These are phyloP conservation scores for Drosophila pachea DNA, from an alignment of 1,140 invertebrate genomes.

Conservation along the genomic window DNA sequence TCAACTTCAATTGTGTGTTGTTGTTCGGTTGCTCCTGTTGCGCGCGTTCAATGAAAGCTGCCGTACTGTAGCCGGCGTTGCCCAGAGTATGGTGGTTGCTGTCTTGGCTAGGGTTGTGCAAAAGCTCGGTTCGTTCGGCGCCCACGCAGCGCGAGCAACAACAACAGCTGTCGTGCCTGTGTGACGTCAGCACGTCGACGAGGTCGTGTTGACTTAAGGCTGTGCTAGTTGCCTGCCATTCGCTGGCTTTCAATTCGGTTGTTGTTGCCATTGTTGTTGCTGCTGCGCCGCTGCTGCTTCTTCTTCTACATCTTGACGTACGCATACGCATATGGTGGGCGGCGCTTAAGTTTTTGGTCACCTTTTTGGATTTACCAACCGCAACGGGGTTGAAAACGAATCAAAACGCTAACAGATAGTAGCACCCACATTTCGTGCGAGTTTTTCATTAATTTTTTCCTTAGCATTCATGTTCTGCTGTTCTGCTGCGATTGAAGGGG, in stretches of 20 bases:
- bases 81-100: slow-evolving; percentile 31
- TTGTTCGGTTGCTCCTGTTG: slow-evolving; percentile 60
- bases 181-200: slow-evolving; percentile 55
- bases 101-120: slow-evolving; percentile 22
- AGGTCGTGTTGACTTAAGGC: slow-evolving; percentile 62
- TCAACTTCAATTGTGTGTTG: slow-evolving; percentile 61
- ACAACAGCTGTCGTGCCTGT: neutral
- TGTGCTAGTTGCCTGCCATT: slow-evolving; percentile 60
- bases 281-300: neutral
- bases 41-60: slow-evolving; percentile 59
- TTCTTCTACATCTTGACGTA: slow-evolving; percentile 36
- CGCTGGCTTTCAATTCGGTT: slow-evolving; percentile 54
- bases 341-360: slow-evolving; percentile 47
- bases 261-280: slow-evolving; percentile 29
- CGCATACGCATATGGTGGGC: slow-evolving; percentile 56
- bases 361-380: slow-evolving; percentile 21
- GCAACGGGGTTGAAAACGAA: slow-evolving; percentile 40
- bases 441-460: slow-evolving; percentile 5
- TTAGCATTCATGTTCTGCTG: slow-evolving; percentile 1
- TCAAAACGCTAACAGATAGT: slow-evolving; percentile 17
- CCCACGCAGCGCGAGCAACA: slow-evolving; percentile 39
- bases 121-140: slow-evolving; percentile 17
- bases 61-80: slow-evolving; percentile 4
- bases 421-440: slow-evolving; percentile 6
- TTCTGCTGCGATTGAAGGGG: neutral